Base-by-base conservation (phyloP, 2,797 vertebrate genomes). In the Acanthurus leucopareius region DNA sequence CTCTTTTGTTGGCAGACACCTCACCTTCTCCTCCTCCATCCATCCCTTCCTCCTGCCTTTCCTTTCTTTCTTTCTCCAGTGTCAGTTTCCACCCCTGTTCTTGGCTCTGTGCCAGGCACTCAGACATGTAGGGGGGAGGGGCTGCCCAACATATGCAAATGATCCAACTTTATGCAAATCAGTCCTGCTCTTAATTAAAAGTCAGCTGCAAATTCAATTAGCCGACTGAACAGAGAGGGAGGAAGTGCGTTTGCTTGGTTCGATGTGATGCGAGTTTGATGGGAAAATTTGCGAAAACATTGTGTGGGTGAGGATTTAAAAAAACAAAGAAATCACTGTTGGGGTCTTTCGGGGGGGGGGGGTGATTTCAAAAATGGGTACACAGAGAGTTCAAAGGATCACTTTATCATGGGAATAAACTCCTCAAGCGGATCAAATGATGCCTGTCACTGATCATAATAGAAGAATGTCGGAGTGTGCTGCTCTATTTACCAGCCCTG, bases 131-230 rank as follows among this genome's bases (percentile, higher is more conserved):
- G 28, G 14, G 66, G 79, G 85, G 81, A 53, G 77, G 81, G 83
- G 77, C 65, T 20, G 81, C 17, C 61, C 0, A 53, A 62, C 66
- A 54, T 84, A 93, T 95, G 93, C 89, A 92, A 93, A 95, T 93
- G 20, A 64, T 57, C 72, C 11, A 58, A 75, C 71, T 77, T 77
- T 70, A 91, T 94, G 93, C 84, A 88, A 90, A 94, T 92, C 19
- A 22, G 62, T 48, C 20, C 78, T 44, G 73, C 83, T 80, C 85
- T 93, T 93, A 76, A 95, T 94, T 96, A 95, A 93, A 93, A 94
- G 83, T 86, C 88, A 79, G 88, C 88, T 90, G 87, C 87, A 84
- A 92, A 94, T 94, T 92, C 85, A 93, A 92, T 94, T 94, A 92
- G 85, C 75, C 5, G 42, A 70, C 82, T 72, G 86, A 84, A 69